Base-by-base conservation (phyloP, 2,797 vertebrate genomes). In the Chloroceryle inda region DNA sequence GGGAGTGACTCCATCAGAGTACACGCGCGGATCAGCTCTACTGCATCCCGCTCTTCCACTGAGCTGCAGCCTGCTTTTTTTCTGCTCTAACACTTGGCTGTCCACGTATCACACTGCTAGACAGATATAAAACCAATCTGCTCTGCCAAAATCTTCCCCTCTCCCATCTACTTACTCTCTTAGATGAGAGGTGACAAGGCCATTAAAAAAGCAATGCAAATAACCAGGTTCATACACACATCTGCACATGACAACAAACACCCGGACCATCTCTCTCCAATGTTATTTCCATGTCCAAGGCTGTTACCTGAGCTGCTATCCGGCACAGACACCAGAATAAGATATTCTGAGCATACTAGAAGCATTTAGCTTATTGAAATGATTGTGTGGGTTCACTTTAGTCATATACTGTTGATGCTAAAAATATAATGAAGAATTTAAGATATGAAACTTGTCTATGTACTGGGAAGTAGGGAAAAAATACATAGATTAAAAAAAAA, bases 251-350 rank as follows among this genome's bases (percentile, higher is more conserved):
- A 81, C 77, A 85, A 61, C 56, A 59, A 69, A 19, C 4, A 18
- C 37, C 90, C 4, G 0, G 18, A 31, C 9, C 40, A n/a, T 11
- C 62, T 37, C 75, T 56, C 80, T 62, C 72, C 24, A 23, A 9
- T 9, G 82, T 67, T 92, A 91, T 83, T 90, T 91, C 89, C n/a
- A 76, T 21, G 53, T 24, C 88, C 82, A 83, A 93, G 90, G 82
- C 73, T 61, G 58, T 72, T 92, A 80, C 53, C 78, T 3, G 1
- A 78, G 63, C 44, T 53, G 55, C 56, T 75, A 81, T 21, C 75
- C 82, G 56, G 83, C 75, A 92, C 49, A 31, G 44, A 75, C 40
- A 72, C 35, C 53, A 59, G 13, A 44, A 33, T 64, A 49, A 49
- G 9, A 42, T 67, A 73, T 62, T 75, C 33, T 13, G 56, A 90